These are phyloP conservation scores for Galerucella calmariensis DNA, from an alignment of 2,888 invertebrate genomes.

Conservation along the genomic window DNA sequence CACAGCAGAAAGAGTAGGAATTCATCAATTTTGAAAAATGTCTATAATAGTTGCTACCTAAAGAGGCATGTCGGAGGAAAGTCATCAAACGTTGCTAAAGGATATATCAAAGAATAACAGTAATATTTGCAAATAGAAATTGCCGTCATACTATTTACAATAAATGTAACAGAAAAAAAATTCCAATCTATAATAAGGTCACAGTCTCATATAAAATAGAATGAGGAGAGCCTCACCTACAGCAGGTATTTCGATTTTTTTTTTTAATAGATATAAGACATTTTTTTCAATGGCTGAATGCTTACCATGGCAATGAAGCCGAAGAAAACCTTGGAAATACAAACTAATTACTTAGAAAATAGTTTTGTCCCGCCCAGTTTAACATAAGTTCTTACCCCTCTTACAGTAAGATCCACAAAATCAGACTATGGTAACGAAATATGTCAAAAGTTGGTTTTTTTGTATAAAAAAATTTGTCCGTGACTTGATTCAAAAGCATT, in stretches of 20 bases:
- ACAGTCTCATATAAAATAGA: conserved; percentile 56
- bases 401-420: conserved; percentile 29
- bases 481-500: neutral
- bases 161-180: conserved; percentile 34
- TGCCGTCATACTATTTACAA: conserved; percentile 1
- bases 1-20: too few relatives aligned
- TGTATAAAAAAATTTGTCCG: neutral
- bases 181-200: conserved; percentile 55
- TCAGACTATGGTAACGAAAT: neutral
- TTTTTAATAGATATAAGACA: conserved; percentile 54
- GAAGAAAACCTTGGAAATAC: conserved; percentile 59
- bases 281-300: conserved; percentile 59
- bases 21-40: too few relatives aligned
- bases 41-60: too few relatives aligned
- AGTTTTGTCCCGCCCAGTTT: conserved; percentile 45
- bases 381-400: conserved; percentile 22
- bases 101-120: too few relatives aligned
- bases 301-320: conserved; percentile 65
- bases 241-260: conserved; percentile 60
- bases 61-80: too few relatives aligned
- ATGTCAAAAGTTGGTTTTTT: too few relatives aligned
- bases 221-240: conserved; percentile 65
- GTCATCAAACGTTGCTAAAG: too few relatives aligned
- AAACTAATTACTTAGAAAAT: conserved; percentile 50
- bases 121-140: neutral